These are phyloP conservation scores for Lepidurus packardi DNA, from an alignment of 1,140 invertebrate species.

Conservation along the genomic window DNA sequence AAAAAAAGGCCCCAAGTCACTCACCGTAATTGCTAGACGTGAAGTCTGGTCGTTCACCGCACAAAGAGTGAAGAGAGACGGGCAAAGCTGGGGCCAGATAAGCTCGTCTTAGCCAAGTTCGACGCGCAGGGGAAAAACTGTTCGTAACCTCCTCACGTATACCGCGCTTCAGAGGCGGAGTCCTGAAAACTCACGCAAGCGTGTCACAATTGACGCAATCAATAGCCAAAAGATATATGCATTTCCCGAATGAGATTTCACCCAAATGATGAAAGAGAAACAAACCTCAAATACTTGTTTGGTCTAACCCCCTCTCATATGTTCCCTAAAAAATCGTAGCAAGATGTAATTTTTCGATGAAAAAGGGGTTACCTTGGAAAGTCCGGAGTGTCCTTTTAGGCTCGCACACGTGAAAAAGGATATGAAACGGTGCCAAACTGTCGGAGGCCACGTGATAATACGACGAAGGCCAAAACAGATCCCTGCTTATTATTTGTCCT, in stretches of 20 bases:
- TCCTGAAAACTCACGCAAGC: neutral
- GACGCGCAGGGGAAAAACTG: neutral
- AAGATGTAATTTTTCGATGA: no score
- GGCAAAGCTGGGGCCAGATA: conserved; percentile 9
- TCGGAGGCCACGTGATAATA: neutral
- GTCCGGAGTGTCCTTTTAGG: neutral
- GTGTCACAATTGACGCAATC: neutral
- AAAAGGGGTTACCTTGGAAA: neutral
- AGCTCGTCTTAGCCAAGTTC: neutral
- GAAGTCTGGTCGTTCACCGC: neutral
- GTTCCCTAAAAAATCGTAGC: no score
- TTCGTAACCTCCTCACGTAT: conserved; percentile 18
- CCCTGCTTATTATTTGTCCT: neutral
- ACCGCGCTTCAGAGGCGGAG: neutral
- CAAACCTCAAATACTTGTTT: no score
- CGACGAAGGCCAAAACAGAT: neutral
- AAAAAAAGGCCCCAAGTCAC: neutral
- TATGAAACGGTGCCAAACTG: neutral
- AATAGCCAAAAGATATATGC: neutral
- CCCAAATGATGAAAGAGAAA: neutral
- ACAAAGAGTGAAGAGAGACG: neutral
- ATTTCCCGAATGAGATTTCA: neutral
- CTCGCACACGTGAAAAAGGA: neutral
- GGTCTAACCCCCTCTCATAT: no score
- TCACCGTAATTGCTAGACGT: neutral